Evolutionary conservation across 2,888 invertebrate species (phyloP).

Genomic region (Xiphydria camelus): DNA sequence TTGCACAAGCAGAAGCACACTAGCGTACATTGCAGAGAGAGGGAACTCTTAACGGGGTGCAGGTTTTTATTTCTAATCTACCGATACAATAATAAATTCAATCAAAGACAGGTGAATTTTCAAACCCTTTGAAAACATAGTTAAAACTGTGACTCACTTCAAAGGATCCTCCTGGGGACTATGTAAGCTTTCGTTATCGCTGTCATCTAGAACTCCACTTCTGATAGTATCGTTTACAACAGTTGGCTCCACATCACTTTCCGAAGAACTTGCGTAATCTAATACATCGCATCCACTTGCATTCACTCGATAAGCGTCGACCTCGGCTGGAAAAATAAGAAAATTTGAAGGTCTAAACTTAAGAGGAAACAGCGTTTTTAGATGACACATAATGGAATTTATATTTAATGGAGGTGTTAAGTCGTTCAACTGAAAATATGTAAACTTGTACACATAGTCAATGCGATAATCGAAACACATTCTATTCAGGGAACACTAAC

Average conservation of each 20-base stretch:
- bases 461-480: too few relatives aligned
- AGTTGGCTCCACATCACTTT: conserved; percentile 72
- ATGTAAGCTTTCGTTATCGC: conserved; percentile 78
- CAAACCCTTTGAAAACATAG: conserved; percentile 3
- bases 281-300: conserved; percentile 64
- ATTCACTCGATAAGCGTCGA: conserved; percentile 61
- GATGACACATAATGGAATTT: conserved; percentile 1
- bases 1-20: conserved; percentile 49
- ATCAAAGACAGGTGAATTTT: too few relatives aligned
- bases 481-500: conserved; percentile 55
- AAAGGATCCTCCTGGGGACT: conserved; percentile 76
- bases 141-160: conserved; percentile 62
- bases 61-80: too few relatives aligned
- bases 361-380: conserved; percentile 1
- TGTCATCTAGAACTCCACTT: conserved; percentile 69
- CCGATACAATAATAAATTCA: too few relatives aligned
- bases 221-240: conserved; percentile 67
- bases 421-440: neutral
- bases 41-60: too few relatives aligned
- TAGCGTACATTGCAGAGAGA: too few relatives aligned
- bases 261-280: conserved; percentile 75
- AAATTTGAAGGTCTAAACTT: conserved; percentile 8
- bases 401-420: neutral
- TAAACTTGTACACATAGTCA: neutral
- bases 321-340: conserved; percentile 56